Evolutionary conservation across 2,113 vertebrate species (phyloP).

Genomic region (Herpetotheres cachinnans): DNA sequence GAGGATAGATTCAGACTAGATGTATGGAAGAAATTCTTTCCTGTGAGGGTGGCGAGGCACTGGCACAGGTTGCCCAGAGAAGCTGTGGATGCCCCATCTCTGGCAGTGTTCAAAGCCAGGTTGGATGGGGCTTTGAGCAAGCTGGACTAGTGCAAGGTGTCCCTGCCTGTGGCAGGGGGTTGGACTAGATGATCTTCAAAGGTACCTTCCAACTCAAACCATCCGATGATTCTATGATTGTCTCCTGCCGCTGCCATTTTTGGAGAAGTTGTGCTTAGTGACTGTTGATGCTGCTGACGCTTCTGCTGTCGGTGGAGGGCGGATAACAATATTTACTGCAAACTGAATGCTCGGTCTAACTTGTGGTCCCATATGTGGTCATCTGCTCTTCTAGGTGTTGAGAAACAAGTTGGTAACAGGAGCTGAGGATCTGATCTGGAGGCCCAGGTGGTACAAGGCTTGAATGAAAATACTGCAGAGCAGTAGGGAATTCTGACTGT

Average conservation of each 20-base stretch:
- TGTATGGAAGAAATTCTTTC: rapidly evolving
- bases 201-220: background rate
- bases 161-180: too few relatives aligned
- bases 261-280: too few relatives aligned
- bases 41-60: background rate
- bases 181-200: background rate
- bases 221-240: background rate
- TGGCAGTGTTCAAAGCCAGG: too few relatives aligned
- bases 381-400: background rate
- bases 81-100: too few relatives aligned
- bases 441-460: background rate
- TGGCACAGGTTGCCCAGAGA: too few relatives aligned
- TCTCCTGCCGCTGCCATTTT: background rate
- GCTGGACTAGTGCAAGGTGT: too few relatives aligned
- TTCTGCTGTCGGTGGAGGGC: background rate
- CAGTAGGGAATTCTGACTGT: background rate
- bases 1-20: too few relatives aligned
- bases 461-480: background rate
- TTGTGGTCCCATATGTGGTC: background rate
- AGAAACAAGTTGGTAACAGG: background rate
- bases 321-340: background rate
- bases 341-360: background rate
- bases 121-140: too few relatives aligned
- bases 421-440: background rate
- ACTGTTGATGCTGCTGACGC: background rate